Conservation (phyloP, 2,797 vertebrate species). For the Pantherophis vulpinus region DNA sequence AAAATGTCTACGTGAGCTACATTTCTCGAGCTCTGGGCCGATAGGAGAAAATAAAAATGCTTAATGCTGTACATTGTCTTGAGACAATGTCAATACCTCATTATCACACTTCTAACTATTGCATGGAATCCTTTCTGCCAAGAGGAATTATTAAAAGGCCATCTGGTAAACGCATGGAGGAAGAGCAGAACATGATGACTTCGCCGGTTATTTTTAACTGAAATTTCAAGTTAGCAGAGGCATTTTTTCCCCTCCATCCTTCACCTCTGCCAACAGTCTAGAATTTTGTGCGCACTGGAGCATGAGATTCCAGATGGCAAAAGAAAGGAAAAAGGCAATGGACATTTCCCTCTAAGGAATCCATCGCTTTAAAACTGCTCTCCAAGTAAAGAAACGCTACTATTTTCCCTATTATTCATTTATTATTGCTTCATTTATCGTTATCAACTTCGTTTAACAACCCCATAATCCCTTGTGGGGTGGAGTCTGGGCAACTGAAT, state of each 20-base stretch:
- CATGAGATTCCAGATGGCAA: not conserved
- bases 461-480: no score
- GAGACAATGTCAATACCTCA: not conserved
- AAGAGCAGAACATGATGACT: not conserved
- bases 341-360: not conserved
- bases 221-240: not conserved
- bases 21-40: not conserved
- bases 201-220: constrained; percentile 2
- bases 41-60: not conserved
- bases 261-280: not conserved
- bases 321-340: not conserved
- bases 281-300: not conserved
- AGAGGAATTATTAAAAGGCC: constrained; percentile 5
- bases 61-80: not conserved
- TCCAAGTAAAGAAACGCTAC: not conserved
- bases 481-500: no score
- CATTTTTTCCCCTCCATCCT: not conserved
- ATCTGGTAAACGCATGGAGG: constrained; percentile 16
- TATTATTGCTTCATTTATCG: no score
- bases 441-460: no score
- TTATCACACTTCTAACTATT: not conserved
- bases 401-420: not conserved
- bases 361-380: not conserved
- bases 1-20: not conserved
- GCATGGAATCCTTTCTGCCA: not conserved